Evolutionary conservation across 2,888 invertebrate genomes (phyloP).

Genomic region (Macropis europaea): DNA sequence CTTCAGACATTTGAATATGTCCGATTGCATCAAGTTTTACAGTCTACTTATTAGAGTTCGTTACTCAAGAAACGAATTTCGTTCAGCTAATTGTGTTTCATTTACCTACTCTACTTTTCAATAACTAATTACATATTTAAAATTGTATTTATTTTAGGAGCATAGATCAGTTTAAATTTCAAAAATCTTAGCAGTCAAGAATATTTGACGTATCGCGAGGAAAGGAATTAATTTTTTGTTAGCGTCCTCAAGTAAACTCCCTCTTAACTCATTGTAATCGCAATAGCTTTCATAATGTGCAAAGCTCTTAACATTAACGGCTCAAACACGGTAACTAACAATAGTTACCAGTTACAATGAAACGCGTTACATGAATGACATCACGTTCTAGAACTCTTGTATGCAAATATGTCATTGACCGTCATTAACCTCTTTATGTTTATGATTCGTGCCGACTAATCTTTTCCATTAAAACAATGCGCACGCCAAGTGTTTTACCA

Average conservation of each 20-base stretch:
- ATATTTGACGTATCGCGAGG: too few relatives aligned
- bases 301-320: constrained; percentile 7
- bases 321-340: constrained; percentile 17
- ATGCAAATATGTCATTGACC: constrained; percentile 47
- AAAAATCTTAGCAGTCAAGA: too few relatives aligned
- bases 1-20: too few relatives aligned
- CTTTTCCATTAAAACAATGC: background rate
- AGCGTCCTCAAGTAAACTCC: background rate
- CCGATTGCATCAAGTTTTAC: too few relatives aligned
- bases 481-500: constrained; percentile 10
- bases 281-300: constrained; percentile 11
- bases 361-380: constrained; percentile 39
- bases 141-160: too few relatives aligned
- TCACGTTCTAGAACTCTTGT: constrained; percentile 48
- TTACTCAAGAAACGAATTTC: too few relatives aligned
- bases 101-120: too few relatives aligned
- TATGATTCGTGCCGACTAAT: constrained; percentile 21
- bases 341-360: constrained; percentile 12
- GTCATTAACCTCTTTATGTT: constrained; percentile 44
- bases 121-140: too few relatives aligned
- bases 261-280: background rate
- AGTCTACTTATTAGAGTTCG: too few relatives aligned
- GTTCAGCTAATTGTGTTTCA: too few relatives aligned
- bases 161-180: too few relatives aligned
- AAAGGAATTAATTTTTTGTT: background rate